A percentile compares a stretch with the other conserved stretches of the same genome.
Evolutionary conservation across 2,888 invertebrate species (phyloP).

Genomic region (Hipparchia semele): DNA sequence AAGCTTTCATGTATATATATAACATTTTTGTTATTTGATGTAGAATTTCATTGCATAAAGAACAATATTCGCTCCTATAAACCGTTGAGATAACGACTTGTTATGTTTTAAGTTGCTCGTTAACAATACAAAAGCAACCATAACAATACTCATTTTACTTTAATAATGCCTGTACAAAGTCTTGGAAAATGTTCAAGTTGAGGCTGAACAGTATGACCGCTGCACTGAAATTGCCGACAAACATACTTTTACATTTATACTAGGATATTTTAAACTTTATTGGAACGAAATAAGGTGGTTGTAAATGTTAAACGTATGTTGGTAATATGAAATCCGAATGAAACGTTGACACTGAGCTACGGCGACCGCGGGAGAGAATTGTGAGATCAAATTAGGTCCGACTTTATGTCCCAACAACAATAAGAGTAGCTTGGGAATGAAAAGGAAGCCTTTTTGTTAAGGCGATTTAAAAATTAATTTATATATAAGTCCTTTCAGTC

Average conservation of each 20-base stretch:
- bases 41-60: neutral
- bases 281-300: slow-evolving; percentile 33
- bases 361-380: slow-evolving; percentile 68
- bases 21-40: slow-evolving; percentile 10
- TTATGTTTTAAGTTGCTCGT: slow-evolving; percentile 48
- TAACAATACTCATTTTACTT: slow-evolving; percentile 68
- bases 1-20: neutral
- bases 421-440: slow-evolving; percentile 53
- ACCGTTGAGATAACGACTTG: slow-evolving; percentile 43
- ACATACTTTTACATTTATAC: slow-evolving; percentile 30
- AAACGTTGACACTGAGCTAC: slow-evolving; percentile 77
- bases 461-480: slow-evolving; percentile 14
- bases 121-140: slow-evolving; percentile 60
- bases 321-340: slow-evolving; percentile 69
- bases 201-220: slow-evolving; percentile 68
- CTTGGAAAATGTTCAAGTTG: slow-evolving; percentile 70
- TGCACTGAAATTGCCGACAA: slow-evolving; percentile 59
- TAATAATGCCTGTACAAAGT: slow-evolving; percentile 69
- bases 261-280: slow-evolving; percentile 46
- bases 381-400: slow-evolving; percentile 75
- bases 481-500: neutral
- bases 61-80: slow-evolving; percentile 31
- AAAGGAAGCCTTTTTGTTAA: slow-evolving; percentile 21
- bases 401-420: slow-evolving; percentile 67
- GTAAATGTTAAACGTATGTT: slow-evolving; percentile 43